phyloP scores from a whole-genome alignment of 2,888 invertebrate genomes.

The Oeneis ivallda region DNA sequence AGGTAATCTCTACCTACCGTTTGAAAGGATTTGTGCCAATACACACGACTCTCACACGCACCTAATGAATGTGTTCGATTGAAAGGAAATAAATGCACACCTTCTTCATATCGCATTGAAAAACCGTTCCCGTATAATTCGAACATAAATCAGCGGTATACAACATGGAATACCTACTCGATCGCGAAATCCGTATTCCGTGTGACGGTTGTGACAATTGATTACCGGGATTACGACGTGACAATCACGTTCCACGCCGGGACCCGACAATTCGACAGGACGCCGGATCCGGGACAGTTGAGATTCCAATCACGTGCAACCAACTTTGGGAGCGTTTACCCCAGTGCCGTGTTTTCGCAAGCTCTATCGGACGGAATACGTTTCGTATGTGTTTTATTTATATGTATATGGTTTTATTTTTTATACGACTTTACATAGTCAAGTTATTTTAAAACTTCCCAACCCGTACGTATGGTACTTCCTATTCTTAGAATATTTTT shows the following conservation, averaged over 20 bases:
- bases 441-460: not conserved
- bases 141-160: conserved; percentile 21
- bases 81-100: too few relatives aligned
- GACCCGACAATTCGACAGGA: conserved; percentile 55
- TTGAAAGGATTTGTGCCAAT: too few relatives aligned
- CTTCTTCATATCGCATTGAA: not conserved
- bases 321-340: conserved; percentile 48
- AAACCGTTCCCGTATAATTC: conserved; percentile 13
- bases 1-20: too few relatives aligned
- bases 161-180: conserved; percentile 22
- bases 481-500: too few relatives aligned
- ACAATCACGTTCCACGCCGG: conserved; percentile 47
- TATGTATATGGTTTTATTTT: conserved; percentile 28
- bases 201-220: conserved; percentile 42
- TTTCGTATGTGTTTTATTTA: conserved; percentile 28
- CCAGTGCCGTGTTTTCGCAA: conserved; percentile 43
- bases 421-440: conserved; percentile 15
- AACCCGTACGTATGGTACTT: not conserved
- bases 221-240: conserved; percentile 45
- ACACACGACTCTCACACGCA: too few relatives aligned
- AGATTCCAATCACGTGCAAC: conserved; percentile 45
- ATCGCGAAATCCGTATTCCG: conserved; percentile 32
- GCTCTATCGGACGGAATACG: conserved; percentile 32
- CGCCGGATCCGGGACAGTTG: conserved; percentile 49
- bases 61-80: too few relatives aligned